Evolutionary conservation across 1,140 invertebrate genomes (phyloP).

Genomic region (Drosophila tani): DNA sequence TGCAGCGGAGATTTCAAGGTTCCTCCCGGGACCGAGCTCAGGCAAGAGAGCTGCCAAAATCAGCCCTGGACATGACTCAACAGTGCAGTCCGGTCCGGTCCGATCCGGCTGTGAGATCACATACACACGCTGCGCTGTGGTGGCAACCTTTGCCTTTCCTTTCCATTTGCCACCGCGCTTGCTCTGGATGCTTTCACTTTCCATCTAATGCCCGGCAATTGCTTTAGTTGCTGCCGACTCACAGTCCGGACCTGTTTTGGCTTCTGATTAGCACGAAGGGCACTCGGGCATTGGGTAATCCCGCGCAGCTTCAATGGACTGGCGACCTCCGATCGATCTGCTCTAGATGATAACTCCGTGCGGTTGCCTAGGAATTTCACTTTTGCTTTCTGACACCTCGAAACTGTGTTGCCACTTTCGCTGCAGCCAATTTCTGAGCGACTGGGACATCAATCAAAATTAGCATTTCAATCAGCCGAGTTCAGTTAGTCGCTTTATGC

Average conservation of each 20-base stretch:
- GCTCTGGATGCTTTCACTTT: conserved; percentile 71
- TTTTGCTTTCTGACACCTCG: conserved; percentile 72
- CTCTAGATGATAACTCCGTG: conserved; percentile 39
- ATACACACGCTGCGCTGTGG: conserved; percentile 5
- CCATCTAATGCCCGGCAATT: conserved; percentile 68
- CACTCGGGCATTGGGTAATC: conserved; percentile 42
- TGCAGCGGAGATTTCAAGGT: conserved; percentile 42
- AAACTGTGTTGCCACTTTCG: conserved; percentile 67
- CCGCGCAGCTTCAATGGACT: conserved; percentile 11
- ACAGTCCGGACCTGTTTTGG: conserved; percentile 47
- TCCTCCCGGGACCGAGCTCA: conserved; percentile 6
- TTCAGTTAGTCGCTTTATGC: conserved; percentile 50
- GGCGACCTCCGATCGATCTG: conserved; percentile 17
- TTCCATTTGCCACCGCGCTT: conserved; percentile 19
- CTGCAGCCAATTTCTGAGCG: conserved; percentile 49
- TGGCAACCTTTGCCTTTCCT: conserved; percentile 64
- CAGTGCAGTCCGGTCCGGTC: conserved; percentile 9
- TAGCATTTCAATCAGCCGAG: conserved; percentile 74
- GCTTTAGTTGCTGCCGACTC: conserved; percentile 50
- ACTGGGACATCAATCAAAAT: conserved; percentile 75
- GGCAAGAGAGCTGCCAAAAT: conserved; percentile 32
- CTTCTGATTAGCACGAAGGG: conserved; percentile 66
- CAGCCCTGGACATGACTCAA: conserved; percentile 38
- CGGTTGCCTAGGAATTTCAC: conserved; percentile 57
- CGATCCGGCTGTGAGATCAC: conserved; percentile 47